phyloP scores from a whole-genome alignment of 2,888 invertebrate species.

The Clivina fossor region DNA sequence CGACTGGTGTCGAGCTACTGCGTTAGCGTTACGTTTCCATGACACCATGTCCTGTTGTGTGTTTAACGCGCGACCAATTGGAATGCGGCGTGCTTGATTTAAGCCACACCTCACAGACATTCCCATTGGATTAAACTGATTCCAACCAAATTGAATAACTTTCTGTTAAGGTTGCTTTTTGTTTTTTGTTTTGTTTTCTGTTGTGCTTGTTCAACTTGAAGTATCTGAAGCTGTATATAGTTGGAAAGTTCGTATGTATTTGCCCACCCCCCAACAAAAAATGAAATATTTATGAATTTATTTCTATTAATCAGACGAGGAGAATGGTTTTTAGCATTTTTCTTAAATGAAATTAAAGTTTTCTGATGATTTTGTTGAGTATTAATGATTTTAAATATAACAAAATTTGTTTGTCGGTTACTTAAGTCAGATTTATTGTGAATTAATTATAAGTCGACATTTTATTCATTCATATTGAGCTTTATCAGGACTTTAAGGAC shows the following conservation, averaged over 20 bases:
- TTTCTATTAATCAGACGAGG: too few relatives aligned
- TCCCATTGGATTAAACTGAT: conserved; percentile 56
- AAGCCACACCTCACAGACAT: conserved; percentile 49
- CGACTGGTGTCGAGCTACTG: conserved; percentile 48
- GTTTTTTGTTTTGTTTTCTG: conserved; percentile 28
- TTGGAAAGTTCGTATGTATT: conserved; percentile 25
- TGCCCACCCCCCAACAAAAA: too few relatives aligned
- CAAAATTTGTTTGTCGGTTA: too few relatives aligned
- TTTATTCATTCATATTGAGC: too few relatives aligned
- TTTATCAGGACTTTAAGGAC: too few relatives aligned
- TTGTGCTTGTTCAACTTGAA: not conserved
- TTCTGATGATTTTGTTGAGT: too few relatives aligned
- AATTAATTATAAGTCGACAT: too few relatives aligned
- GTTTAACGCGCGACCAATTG: conserved; percentile 47
- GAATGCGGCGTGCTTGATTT: conserved; percentile 23
- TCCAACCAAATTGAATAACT: conserved; percentile 55
- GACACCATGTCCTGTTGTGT: conserved; percentile 49
- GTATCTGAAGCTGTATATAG: not conserved
- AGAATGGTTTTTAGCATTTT: too few relatives aligned
- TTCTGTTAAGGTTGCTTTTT: conserved; percentile 53
- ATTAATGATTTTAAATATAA: too few relatives aligned
- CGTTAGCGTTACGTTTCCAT: conserved; percentile 52
- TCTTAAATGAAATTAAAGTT: too few relatives aligned
- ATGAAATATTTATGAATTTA: too few relatives aligned
- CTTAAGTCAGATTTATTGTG: too few relatives aligned